Evolutionary conservation across 1,140 invertebrate species (phyloP).

Genomic region (Manduca sexta): DNA sequence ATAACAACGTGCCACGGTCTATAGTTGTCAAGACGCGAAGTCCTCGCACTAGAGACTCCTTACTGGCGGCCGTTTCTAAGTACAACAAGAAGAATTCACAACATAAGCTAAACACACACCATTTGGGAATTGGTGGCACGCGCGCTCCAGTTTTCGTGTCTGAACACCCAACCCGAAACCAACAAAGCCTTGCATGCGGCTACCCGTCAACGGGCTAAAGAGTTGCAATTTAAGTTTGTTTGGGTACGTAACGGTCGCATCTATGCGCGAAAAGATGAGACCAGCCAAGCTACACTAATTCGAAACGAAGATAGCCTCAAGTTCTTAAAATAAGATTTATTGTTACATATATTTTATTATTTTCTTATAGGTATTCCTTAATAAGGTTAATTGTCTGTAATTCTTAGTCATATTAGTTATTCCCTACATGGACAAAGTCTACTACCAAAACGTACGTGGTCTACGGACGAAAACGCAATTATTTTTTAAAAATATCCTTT

Average conservation of each 20-base stretch:
- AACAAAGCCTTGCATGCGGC: slow-evolving; percentile 20
- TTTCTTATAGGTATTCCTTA: background rate
- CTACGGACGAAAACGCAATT: slow-evolving; percentile 17
- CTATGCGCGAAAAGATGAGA: slow-evolving; percentile 17
- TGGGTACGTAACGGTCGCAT: slow-evolving; percentile 23
- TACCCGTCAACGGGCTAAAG: slow-evolving; percentile 15
- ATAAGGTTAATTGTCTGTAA: slow-evolving; percentile 6
- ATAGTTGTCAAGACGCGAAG: slow-evolving; percentile 16
- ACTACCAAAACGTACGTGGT: slow-evolving; percentile 21
- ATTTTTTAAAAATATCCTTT: slow-evolving; percentile 11
- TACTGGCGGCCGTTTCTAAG: slow-evolving; percentile 14
- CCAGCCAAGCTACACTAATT: slow-evolving; percentile 6
- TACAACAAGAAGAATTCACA: slow-evolving; percentile 12
- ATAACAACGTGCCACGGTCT: slow-evolving; percentile 13
- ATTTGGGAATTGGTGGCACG: slow-evolving; percentile 11
- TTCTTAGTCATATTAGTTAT: too few species aligned
- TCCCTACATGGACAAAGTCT: too few species aligned
- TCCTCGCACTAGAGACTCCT: slow-evolving; percentile 8
- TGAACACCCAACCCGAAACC: slow-evolving; percentile 14
- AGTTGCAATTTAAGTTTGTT: slow-evolving; percentile 16
- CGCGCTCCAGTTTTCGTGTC: slow-evolving; percentile 13
- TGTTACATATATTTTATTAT: too few species aligned
- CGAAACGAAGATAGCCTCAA: slow-evolving; percentile 8
- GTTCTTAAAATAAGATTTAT: background rate
- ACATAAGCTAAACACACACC: slow-evolving; percentile 13